A percentile compares a stretch with the other conserved stretches of the same genome.
phyloP scores from a whole-genome alignment of 1,140 invertebrate genomes.

The Orchesella cincta region DNA sequence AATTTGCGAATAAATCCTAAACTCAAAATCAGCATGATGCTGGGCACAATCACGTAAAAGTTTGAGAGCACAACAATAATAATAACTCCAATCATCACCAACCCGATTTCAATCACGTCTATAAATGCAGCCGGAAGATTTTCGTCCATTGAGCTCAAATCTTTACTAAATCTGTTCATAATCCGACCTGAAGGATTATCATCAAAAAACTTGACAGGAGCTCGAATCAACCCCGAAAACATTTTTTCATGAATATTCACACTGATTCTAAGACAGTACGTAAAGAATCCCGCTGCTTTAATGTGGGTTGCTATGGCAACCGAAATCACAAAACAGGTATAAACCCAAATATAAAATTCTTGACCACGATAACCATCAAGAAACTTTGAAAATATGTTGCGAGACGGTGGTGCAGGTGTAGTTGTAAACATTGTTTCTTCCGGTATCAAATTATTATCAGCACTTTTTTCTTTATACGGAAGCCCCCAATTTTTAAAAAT shows the following conservation, averaged over 20 bases:
- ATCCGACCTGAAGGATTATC: slow-evolving; percentile 64
- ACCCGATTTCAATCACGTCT: not conserved
- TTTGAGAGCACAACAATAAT: slow-evolving; percentile 62
- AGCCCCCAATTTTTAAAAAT: too few species aligned
- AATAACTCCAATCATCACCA: slow-evolving; percentile 64
- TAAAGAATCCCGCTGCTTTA: not conserved
- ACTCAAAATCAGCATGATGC: slow-evolving; percentile 54
- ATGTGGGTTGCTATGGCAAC: not conserved
- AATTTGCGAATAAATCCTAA: slow-evolving; percentile 69
- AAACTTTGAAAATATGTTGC: not conserved
- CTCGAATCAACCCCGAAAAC: not conserved
- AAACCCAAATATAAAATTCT: not conserved
- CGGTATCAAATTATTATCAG: not conserved
- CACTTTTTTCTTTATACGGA: too few species aligned
- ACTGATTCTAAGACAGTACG: not conserved
- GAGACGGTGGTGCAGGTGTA: too few species aligned
- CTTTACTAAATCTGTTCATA: slow-evolving; percentile 81
- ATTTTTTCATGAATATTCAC: not conserved
- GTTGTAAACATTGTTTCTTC: not conserved
- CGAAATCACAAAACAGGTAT: not conserved
- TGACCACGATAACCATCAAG: not conserved
- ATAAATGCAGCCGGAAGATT: not conserved
- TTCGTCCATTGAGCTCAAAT: slow-evolving; percentile 77
- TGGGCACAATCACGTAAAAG: slow-evolving; percentile 8
- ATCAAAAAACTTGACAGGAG: not conserved